Evolutionary conservation across 2,113 vertebrate species (phyloP).

Genomic region (Hydrochoerus hydrochaeris): DNA sequence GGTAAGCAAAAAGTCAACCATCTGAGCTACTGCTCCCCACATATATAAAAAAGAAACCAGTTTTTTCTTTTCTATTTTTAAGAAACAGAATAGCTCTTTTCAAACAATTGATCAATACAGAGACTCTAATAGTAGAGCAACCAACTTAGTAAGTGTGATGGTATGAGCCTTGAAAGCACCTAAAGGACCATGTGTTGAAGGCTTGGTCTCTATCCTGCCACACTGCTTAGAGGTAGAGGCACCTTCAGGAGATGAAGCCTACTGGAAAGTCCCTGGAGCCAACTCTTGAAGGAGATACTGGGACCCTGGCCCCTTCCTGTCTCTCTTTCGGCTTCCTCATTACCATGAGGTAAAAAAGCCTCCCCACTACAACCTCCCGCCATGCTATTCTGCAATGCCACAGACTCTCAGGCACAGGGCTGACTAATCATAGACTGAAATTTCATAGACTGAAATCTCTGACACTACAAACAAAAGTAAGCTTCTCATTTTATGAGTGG

Average conservation of each 20-base stretch:
- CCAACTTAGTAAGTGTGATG: not conserved
- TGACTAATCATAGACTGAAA: not conserved
- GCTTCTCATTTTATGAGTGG: not conserved
- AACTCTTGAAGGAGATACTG: not conserved
- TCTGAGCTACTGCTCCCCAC: not conserved
- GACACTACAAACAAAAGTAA: not conserved
- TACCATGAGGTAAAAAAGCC: not conserved
- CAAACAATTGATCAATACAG: not conserved
- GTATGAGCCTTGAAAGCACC: not conserved
- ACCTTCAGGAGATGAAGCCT: too few species aligned
- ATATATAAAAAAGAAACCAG: slow-evolving; percentile 43
- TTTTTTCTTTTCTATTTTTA: not conserved
- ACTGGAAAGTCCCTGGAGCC: not conserved
- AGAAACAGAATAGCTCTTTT: not conserved
- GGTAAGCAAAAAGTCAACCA: not conserved
- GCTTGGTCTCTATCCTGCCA: too few species aligned
- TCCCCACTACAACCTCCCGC: not conserved
- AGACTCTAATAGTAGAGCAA: not conserved
- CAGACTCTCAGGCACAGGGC: too few species aligned
- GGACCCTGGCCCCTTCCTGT: not conserved
- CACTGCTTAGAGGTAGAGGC: not conserved
- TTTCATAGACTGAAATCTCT: not conserved
- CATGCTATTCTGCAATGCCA: not conserved
- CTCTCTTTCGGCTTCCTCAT: not conserved
- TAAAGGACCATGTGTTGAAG: not conserved